Evolutionary conservation across 2,888 invertebrate genomes (phyloP), one percentile per base, ranked within the genome.

Genomic region (Lepidochrysops patricia): DNA sequence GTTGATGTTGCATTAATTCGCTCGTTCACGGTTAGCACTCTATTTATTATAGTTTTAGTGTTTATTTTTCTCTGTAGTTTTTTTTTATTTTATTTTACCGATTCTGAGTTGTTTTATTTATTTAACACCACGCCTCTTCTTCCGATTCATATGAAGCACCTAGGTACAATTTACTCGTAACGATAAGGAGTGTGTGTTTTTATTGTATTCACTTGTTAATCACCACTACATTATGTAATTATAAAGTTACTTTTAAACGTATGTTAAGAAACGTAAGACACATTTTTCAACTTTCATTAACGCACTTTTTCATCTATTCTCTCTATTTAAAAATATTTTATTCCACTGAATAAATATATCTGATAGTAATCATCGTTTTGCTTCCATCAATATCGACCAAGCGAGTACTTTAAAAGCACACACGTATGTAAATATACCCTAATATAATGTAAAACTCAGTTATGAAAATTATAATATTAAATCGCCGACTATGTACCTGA

Each of bases 401-500:
- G 19, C 19, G 4, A 57, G 15, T 70, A 73, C 76, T 75, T 68
- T 72, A 68, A 70, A 70, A 70, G 68, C 68, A 67, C 67, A 72
- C 69, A 65, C n/a, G 67, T 66, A 70, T 84, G 83, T 86, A 85
- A 78, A 83, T 84, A 82, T 73, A 67, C 74, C 69, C 65, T 68
- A 70, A 70, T 69, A 67, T 68, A 61, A 66, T 66, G 60, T 68
- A 68, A 68, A 75, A 78, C 73, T 80, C 80, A 78, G 75, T 73
- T 76, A 71, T 74, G 73, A 73, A 66, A 65, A 66, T 67, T 69
- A 72, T 62, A 61, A 72, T 69, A 68, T 67, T 69, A 72, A 70
- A 80, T 79, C 82, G 84, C 85, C 80, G 83, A 86, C 82, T 75
- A 84, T 79, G 88, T 88, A 88, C 88, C 88, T 88, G 88, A 88